phyloP scores from a whole-genome alignment of 2,797 vertebrate genomes.

The Rhadinocentrus ornatus region DNA sequence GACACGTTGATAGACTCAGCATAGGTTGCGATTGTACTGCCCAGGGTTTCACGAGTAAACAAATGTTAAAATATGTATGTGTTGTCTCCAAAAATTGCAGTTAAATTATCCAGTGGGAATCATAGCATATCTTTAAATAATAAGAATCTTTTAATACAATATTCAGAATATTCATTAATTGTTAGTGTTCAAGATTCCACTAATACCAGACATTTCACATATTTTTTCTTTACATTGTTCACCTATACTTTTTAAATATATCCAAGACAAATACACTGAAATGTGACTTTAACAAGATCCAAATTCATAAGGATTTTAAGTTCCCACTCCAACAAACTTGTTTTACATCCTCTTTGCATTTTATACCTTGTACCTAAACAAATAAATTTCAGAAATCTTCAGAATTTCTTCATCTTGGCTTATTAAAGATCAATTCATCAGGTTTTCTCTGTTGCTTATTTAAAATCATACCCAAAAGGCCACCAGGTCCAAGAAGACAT shows the following conservation, averaged over 20 bases:
- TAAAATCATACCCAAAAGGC: conserved; percentile 19
- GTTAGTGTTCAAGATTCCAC: conserved; percentile 23
- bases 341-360: conserved; percentile 23
- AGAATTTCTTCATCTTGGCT: conserved; percentile 7
- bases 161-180: conserved; percentile 4
- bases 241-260: conserved; percentile 39
- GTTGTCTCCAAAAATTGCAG: conserved; percentile 36
- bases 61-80: not conserved
- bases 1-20: not conserved
- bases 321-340: conserved; percentile 28
- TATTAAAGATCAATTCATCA: conserved; percentile 5
- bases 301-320: conserved; percentile 31
- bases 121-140: conserved; percentile 47
- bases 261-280: conserved; percentile 62
- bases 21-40: not conserved
- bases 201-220: not conserved
- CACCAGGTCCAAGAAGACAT: not conserved
- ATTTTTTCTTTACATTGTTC: conserved; percentile 8
- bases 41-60: not conserved
- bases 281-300: conserved; percentile 53
- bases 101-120: conserved; percentile 10
- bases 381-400: conserved; percentile 21
- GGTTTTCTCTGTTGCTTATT: conserved; percentile 3
- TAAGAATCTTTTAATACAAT: conserved; percentile 31
- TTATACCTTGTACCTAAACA: conserved; percentile 13